Evolutionary conservation across 2,113 vertebrate species (phyloP), one percentile per base, ranked within the genome.

Genomic region (Mellivora capensis): DNA sequence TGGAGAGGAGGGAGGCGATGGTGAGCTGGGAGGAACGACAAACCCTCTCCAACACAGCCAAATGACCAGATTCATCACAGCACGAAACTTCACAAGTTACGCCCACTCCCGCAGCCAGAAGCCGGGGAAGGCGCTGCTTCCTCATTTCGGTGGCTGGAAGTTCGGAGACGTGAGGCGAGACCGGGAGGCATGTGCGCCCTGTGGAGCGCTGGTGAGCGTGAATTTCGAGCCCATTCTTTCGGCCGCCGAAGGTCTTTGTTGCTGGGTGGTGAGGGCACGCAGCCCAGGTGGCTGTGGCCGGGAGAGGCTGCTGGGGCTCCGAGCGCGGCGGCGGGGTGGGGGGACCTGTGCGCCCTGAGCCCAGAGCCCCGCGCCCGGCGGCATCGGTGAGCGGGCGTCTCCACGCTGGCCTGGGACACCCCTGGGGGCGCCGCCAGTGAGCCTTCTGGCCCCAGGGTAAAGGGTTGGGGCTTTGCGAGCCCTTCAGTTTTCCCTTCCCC

Each of bases 11-110:
- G 96, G 82, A 87, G 96, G 97, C 39, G 87, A 64, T 21, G 89
- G 97, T 87, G 95, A 77, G 59, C 44, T 10, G 87, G 97, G 94
- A 90, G 96, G 93, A 90, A 98, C 97, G 47, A 47, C 88, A 67
- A 97, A 97, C 97, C 97, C 95, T 93, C 98, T 97, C 93, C 95
- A 97, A 97, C 98, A 98, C 98, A 98, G 98, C 98, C 99, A 84
- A 86, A 94, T 91, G 98, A 98, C 98, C 99, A 98, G 96, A 99
- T 98, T 98, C 98, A 79, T 98, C 96, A 77, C 88, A 81, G 98
- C 98, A 76, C 94, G 98, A 98, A 98, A 98, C 98, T 98, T 98
- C 47, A n/a, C 94, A 0, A 98, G 99, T 98, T 98, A 97, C 99
- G 98, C 98, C 98, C 98, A 98, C 98, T 98, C 83, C 61, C 93